Evolutionary conservation across 2,797 vertebrate species (phyloP).

Genomic region (Aplochiton taeniatus): DNA sequence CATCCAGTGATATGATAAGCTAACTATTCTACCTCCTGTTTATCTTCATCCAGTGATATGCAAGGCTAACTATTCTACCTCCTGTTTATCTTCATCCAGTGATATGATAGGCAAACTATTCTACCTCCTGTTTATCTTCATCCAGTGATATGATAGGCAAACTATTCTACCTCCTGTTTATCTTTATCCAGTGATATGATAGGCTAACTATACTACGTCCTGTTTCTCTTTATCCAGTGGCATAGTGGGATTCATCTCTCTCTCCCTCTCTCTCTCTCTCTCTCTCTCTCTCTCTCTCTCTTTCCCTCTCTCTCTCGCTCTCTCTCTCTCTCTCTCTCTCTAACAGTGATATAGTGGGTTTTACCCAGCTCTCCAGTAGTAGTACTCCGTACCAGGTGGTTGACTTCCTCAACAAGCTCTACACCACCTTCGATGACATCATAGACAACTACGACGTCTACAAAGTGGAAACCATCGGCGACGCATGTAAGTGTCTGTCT

Average conservation of each 20-base stretch:
- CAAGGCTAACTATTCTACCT: too few species aligned
- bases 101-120: too few species aligned
- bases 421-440: slow-evolving; percentile 85
- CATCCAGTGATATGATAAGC: too few species aligned
- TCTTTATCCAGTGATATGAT: not conserved
- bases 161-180: too few species aligned
- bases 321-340: not conserved
- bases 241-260: too few species aligned
- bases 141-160: too few species aligned
- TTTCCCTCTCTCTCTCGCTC: not conserved
- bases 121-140: too few species aligned
- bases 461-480: slow-evolving; percentile 85
- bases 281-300: not conserved
- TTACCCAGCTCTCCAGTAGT: slow-evolving; percentile 84
- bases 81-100: too few species aligned
- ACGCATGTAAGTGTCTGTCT: slow-evolving; percentile 75
- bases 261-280: slow-evolving; percentile 1
- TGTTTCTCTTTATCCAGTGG: not conserved
- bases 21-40: too few species aligned
- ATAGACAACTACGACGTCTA: slow-evolving; percentile 86
- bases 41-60: too few species aligned
- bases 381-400: slow-evolving; percentile 84
- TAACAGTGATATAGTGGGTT: slow-evolving; percentile 84
- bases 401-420: slow-evolving; percentile 84
- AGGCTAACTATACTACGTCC: not conserved